Conservation (phyloP, 2,797 vertebrate genomes). For the Cirrhinus molitorella region DNA sequence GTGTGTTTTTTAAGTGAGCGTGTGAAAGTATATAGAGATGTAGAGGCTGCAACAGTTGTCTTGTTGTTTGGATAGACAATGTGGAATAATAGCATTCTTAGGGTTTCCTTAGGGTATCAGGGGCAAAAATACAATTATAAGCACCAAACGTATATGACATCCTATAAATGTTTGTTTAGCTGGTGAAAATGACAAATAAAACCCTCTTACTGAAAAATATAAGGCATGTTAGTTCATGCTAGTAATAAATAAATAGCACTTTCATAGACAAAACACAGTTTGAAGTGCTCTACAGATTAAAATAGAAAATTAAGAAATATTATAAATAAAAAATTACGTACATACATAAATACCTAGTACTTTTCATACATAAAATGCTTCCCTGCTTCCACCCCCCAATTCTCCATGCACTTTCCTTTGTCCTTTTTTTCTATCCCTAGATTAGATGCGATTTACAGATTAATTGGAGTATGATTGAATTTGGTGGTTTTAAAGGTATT, state of each 20-base stretch:
- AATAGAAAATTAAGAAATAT: neutral
- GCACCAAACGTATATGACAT: neutral
- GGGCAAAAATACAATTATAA: neutral
- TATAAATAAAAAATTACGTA: neutral
- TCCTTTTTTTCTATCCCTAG: constrained; percentile 1
- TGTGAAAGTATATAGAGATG: neutral
- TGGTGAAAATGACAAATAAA: neutral
- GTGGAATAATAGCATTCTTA: neutral
- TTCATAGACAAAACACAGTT: no score
- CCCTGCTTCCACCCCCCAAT: neutral
- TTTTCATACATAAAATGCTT: neutral
- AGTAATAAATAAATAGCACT: neutral
- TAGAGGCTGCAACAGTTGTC: neutral
- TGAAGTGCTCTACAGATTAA: neutral
- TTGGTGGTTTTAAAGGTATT: neutral
- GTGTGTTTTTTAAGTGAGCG: neutral
- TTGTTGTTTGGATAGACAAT: neutral
- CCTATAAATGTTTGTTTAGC: neutral
- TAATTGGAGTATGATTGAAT: neutral
- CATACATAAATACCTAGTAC: neutral
- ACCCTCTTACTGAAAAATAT: no score
- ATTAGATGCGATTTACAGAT: neutral
- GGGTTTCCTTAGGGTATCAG: no score
- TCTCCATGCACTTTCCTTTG: neutral
- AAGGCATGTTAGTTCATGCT: neutral